Base-by-base conservation (phyloP, 2,113 vertebrate species). In the Malurus melanocephalus region DNA sequence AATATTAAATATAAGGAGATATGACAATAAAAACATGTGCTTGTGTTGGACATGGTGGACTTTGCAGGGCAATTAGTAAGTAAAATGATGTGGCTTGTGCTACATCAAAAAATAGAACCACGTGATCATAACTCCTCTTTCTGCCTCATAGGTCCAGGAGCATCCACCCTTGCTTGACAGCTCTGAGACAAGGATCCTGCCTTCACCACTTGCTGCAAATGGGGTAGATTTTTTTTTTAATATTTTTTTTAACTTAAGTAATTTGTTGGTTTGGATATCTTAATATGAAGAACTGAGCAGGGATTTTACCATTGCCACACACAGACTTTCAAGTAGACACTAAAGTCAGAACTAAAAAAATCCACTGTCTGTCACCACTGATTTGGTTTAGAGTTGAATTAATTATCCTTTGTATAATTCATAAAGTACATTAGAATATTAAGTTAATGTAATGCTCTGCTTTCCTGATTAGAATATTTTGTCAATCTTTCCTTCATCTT, bases 401-500 rank as follows among this genome's bases (percentile, higher is more conserved):
- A 80, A 94, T 88, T 62, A 87, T 45, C 24, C 24, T 90, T 92
- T 93, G 91, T 93, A 93, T 92, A 93, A 93, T 93, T 88, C 66
- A 93, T 95, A 88, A 81, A 90, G 80, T 59, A 62, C 55, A 80
- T 91, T 76, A 76, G 73, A 96, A 92, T 93, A 92, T 55, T 74
- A 89, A 87, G 65, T 57, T 89, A 86, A 84, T 92, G 61, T 61
- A 67, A 92, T 81, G 16, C 22, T 86, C 73, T 84, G 42, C 53
- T 85, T 89, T 91, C 33, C 69, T 94, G 92, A 93, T 93, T 93
- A 91, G 85, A 62, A 88, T 95, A 88, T 92, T 92, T 95, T 92
- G 67, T 88, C 93, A 91, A 43, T 92, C 83, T 94, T n/a, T 61
- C 56, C 62, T 91, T 88, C 86, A 84, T 78, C 81, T 88, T 55